Evolutionary conservation across 2,888 invertebrate species (phyloP).

Genomic region (Acronicta alni): DNA sequence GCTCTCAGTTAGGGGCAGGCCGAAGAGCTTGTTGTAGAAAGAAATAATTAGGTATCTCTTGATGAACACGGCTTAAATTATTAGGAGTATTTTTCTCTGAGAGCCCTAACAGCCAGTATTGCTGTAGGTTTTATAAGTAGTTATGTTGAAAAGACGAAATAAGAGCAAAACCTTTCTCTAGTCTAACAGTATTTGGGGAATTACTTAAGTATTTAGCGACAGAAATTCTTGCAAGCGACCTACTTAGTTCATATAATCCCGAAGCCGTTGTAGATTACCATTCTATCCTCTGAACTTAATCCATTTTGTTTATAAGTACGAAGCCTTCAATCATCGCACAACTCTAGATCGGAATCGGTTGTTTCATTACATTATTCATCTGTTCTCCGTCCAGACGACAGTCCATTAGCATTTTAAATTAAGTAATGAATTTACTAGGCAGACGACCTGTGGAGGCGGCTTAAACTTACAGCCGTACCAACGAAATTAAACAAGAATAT

Average conservation of each 20-base stretch:
- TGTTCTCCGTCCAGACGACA: constrained; percentile 74
- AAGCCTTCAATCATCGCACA: constrained; percentile 66
- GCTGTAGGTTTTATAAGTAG: no score
- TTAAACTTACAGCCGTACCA: constrained; percentile 56
- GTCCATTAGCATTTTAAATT: constrained; percentile 85
- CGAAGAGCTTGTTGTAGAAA: no score
- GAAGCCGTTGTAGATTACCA: constrained; percentile 23
- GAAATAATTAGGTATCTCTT: no score
- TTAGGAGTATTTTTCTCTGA: no score
- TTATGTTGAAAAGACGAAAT: no score
- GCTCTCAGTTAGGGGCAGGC: no score
- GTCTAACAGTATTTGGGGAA: constrained; percentile 1
- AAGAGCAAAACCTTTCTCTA: not conserved
- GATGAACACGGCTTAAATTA: no score
- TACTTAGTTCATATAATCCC: constrained; percentile 27
- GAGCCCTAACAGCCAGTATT: no score
- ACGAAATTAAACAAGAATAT: constrained; percentile 43
- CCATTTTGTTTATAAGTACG: constrained; percentile 33
- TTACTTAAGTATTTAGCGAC: constrained; percentile 8
- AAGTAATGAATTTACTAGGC: constrained; percentile 80
- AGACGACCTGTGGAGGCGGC: constrained; percentile 60
- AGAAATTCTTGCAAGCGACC: constrained; percentile 13
- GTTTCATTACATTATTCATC: constrained; percentile 81
- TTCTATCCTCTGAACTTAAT: constrained; percentile 12
- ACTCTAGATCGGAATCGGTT: constrained; percentile 74